These are phyloP conservation scores for Nomada ferruginata DNA, from an alignment of 2,888 invertebrate species.

Conservation along the genomic window DNA sequence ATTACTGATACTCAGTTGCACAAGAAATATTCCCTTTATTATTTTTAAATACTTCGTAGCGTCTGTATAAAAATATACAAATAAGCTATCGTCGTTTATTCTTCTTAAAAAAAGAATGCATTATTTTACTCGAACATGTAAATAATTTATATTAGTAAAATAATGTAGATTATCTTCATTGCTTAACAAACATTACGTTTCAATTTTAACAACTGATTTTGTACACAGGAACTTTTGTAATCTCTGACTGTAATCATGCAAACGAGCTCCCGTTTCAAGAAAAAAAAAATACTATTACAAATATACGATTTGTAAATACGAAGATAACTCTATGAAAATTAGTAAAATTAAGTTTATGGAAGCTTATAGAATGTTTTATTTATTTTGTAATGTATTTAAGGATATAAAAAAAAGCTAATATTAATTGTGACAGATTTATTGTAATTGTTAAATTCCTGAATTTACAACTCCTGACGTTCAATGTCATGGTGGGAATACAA, in stretches of 20 bases:
- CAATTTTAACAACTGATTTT: constrained; percentile 1
- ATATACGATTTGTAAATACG: constrained; percentile 47
- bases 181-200: background rate
- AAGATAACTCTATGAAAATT: constrained; percentile 23
- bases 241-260: background rate
- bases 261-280: background rate
- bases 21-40: constrained; percentile 27
- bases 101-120: background rate
- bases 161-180: constrained; percentile 1
- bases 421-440: constrained; percentile 25
- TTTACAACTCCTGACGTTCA: constrained; percentile 2
- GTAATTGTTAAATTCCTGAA: constrained; percentile 40
- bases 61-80: background rate
- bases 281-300: background rate
- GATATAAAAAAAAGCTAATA: constrained; percentile 30
- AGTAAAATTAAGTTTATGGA: constrained; percentile 23
- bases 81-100: background rate
- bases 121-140: constrained; percentile 12
- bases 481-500: too few relatives aligned
- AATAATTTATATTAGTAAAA: constrained; percentile 35
- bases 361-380: constrained; percentile 41
- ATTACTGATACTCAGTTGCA: constrained; percentile 21
- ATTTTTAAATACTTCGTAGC: constrained; percentile 11
- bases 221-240: constrained; percentile 6
- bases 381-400: constrained; percentile 47